Conservation (phyloP, 2,888 invertebrate genomes). For the Andrena bucephala region DNA sequence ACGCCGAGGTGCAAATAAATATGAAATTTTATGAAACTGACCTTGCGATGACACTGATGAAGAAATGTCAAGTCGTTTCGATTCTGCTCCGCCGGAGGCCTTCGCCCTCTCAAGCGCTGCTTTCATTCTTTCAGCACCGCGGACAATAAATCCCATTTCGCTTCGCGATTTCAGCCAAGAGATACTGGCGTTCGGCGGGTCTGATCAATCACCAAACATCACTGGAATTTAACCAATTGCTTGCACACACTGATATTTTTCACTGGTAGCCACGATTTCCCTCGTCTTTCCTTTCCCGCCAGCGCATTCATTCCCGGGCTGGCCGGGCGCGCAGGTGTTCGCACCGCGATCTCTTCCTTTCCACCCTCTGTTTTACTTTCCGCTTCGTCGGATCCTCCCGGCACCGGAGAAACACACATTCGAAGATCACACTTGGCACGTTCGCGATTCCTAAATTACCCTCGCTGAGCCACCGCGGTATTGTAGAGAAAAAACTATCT, state of each 20-base stretch:
- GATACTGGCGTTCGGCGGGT: slow-evolving; percentile 32
- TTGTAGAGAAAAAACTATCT: slow-evolving; percentile 79
- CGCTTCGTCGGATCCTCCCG: slow-evolving; percentile 40
- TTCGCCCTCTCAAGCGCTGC: slow-evolving; percentile 40
- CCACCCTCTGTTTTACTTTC: slow-evolving; percentile 30
- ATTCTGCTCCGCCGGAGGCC: slow-evolving; percentile 75
- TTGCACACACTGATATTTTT: slow-evolving; percentile 43
- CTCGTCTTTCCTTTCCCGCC: slow-evolving; percentile 7
- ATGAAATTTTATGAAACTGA: slow-evolving; percentile 75
- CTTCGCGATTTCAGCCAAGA: slow-evolving; percentile 27
- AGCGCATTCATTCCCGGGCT: neutral
- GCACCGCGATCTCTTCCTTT: neutral
- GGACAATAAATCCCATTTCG: slow-evolving; percentile 23
- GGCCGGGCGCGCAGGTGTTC: slow-evolving; percentile 22
- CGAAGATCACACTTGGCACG: slow-evolving; percentile 75
- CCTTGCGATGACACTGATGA: slow-evolving; percentile 78
- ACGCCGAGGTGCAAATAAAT: neutral
- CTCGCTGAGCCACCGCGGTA: slow-evolving; percentile 81
- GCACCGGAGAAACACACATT: slow-evolving; percentile 62
- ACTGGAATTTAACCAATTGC: slow-evolving; percentile 60
- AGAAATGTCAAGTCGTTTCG: slow-evolving; percentile 71
- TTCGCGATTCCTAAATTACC: slow-evolving; percentile 68
- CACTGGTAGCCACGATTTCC: slow-evolving; percentile 55
- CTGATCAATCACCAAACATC: slow-evolving; percentile 54
- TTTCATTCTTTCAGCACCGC: slow-evolving; percentile 46